phyloP scores from a whole-genome alignment of 2,113 vertebrate species.

The Trinectes maculatus region DNA sequence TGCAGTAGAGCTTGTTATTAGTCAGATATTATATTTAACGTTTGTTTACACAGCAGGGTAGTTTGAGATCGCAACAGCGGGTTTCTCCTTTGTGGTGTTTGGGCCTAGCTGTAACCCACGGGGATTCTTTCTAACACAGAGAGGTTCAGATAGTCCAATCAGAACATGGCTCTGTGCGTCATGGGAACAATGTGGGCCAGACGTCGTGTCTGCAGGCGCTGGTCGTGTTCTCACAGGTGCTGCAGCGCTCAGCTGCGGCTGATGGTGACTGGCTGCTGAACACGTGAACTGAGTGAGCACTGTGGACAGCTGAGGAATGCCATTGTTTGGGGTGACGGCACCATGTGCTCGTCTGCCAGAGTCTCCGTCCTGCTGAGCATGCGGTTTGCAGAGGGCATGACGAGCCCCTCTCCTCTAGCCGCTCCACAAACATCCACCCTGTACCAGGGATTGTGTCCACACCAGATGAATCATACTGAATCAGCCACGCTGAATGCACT shows the following conservation, averaged over 20 bases:
- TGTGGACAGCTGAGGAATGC: constrained; percentile 48
- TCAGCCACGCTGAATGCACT: constrained; percentile 20
- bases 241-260: neutral
- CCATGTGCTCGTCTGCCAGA: constrained; percentile 21
- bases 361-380: constrained; percentile 34
- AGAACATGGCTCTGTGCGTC: too few species aligned
- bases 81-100: too few species aligned
- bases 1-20: too few species aligned
- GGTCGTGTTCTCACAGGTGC: constrained; percentile 42
- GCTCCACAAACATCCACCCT: constrained; percentile 21
- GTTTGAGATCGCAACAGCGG: too few species aligned
- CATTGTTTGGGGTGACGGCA: constrained; percentile 46
- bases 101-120: too few species aligned
- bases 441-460: constrained; percentile 7
- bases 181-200: neutral
- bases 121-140: too few species aligned
- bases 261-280: constrained; percentile 31
- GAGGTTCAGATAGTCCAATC: too few species aligned
- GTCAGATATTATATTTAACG: too few species aligned
- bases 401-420: constrained; percentile 5
- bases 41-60: too few species aligned
- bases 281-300: constrained; percentile 30
- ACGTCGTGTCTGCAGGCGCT: constrained; percentile 1
- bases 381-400: constrained; percentile 21
- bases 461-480: constrained; percentile 40